A percentile compares a stretch with the other conserved stretches of the same genome.
phyloP scores from a whole-genome alignment of 2,113 vertebrate species.

The Dromas ardeola region DNA sequence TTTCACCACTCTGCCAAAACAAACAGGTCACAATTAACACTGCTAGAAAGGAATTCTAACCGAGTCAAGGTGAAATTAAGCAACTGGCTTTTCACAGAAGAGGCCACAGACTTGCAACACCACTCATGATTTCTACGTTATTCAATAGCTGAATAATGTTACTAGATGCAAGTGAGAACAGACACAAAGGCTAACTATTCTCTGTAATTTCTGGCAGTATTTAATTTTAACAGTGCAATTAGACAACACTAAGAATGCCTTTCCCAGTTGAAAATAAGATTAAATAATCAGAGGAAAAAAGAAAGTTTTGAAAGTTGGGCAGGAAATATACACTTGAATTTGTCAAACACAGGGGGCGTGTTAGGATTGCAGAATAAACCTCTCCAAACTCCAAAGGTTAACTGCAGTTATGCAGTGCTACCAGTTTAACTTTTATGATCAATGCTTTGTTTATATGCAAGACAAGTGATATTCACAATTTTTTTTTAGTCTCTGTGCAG shows the following conservation, averaged over 20 bases:
- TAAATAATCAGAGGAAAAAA: not conserved
- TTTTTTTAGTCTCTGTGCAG: not conserved
- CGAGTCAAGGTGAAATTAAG: conserved; percentile 1
- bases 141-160: not conserved
- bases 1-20: conserved; percentile 81
- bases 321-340: not conserved
- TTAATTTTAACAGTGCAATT: not conserved
- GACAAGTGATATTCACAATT: not conserved
- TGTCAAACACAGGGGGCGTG: not conserved
- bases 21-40: conserved; percentile 60
- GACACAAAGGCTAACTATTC: not conserved
- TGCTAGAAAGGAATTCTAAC: not conserved
- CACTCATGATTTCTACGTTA: not conserved
- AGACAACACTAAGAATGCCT: not conserved
- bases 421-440: not conserved
- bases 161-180: not conserved
- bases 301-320: not conserved
- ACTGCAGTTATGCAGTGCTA: not conserved
- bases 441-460: not conserved
- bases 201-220: not conserved
- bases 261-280: not conserved
- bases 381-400: not conserved
- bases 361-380: not conserved
- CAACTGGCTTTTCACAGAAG: not conserved
- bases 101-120: not conserved